Percentiles rank a stretch among this genome's conserved stretches.
Evolutionary conservation across 2,797 vertebrate species (phyloP).

Genomic region (Poeciliopsis presidionis): DNA sequence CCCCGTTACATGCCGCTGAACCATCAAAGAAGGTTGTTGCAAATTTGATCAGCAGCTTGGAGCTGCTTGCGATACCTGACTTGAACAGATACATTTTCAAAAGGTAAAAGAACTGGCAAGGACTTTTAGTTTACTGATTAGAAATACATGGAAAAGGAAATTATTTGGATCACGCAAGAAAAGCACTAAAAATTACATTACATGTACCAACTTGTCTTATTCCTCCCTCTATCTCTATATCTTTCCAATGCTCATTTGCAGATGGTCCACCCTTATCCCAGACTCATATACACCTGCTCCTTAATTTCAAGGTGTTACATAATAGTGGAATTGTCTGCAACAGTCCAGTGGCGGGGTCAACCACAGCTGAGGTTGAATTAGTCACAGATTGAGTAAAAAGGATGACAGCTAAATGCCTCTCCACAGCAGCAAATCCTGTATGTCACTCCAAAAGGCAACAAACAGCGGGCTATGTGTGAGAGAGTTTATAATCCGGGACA

Average conservation of each 20-base stretch:
- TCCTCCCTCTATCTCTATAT: constrained; percentile 4
- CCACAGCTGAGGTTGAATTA: constrained; percentile 40
- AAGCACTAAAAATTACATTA: constrained; percentile 3
- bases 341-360: constrained; percentile 42
- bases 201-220: constrained; percentile 10
- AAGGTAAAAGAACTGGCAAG: neutral
- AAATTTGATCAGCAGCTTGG: neutral
- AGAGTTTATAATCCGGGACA: constrained; percentile 73
- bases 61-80: neutral
- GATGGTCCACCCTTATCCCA: constrained; percentile 26
- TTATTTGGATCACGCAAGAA: neutral
- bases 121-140: neutral
- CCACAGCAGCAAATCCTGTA: constrained; percentile 65
- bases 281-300: constrained; percentile 3
- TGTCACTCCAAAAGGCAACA: constrained; percentile 51
- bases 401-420: constrained; percentile 45
- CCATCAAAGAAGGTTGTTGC: neutral
- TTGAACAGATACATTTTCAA: neutral
- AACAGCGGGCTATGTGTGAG: constrained; percentile 56
- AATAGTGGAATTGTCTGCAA: constrained; percentile 32
- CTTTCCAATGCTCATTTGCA: constrained; percentile 21
- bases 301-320: constrained; percentile 8
- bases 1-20: neutral
- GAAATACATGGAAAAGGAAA: neutral
- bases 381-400: constrained; percentile 42